Evolutionary conservation across 1,140 invertebrate species (phyloP), one percentile per base, ranked within the genome.

Genomic region (Venustaconcha ellipsiformis): DNA sequence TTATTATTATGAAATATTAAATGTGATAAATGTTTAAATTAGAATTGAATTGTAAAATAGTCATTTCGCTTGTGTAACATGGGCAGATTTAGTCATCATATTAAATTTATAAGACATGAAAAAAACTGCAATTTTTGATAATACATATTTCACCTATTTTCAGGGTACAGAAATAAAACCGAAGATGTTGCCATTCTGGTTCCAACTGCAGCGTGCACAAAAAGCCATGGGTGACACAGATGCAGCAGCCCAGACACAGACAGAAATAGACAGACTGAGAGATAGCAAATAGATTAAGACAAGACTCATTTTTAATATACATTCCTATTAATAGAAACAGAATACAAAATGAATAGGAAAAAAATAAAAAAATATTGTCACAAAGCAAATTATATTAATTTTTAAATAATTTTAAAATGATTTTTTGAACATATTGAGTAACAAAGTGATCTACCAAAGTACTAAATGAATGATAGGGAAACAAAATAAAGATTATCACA

Each of bases 81-180:
- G n/a, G n/a, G 56, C 18, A 12, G 12, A 26, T 20, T n/a, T 58
- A 59, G 59, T 6, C 15, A 18, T 1, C 14, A 66, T 26, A 17
- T 66, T 6, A 66, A 66, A 66, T 66, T 18, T 20, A 30, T 20
- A 20, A 17, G 4, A 20, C 37, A 18, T 26, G 64, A 37, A 14
- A n/a, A n/a, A 2, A 48, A 18, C 15, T 26, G 14, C 12, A 18
- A 26, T 37, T 20, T 1, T 30, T 60, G 20, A 57, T 48, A 48
- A 62, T 15, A 26, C 1, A 30, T 70, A 0, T 59, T 11, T 15
- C 26, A 5, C 15, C 18, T 18, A 1, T n/a, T 73, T 67, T 0
- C 37, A 74, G 72, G 72, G 72, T n/a, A 74, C 66, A 37, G 65
- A 62, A 37, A 14, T 74, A 60, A 66, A 74, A 62, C 72, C 72